Percentiles rank a stretch among this genome's conserved stretches.
These are phyloP conservation scores for Eilema depressum DNA, from an alignment of 2,888 invertebrate genomes.

Conservation along the genomic window DNA sequence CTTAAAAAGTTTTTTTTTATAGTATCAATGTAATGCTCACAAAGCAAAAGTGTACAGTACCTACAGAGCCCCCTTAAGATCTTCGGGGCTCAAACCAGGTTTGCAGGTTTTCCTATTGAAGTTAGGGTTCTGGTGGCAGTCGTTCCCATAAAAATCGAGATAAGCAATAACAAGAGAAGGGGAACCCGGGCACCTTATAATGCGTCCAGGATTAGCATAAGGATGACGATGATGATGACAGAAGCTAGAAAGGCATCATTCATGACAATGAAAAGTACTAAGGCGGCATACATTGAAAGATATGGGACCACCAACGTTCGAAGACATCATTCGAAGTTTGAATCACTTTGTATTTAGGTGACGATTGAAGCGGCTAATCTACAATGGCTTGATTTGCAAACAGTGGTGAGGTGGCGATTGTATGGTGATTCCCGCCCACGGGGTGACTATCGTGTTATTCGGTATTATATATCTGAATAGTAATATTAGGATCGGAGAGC, in stretches of 20 bases:
- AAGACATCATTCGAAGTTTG: conserved; percentile 36
- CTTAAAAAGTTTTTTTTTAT: too few relatives aligned
- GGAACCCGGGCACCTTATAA: too few relatives aligned
- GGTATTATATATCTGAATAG: conserved; percentile 36
- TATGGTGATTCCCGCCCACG: conserved; percentile 76
- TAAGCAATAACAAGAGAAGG: neutral
- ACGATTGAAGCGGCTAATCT: conserved; percentile 75
- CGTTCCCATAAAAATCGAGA: neutral
- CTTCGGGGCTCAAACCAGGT: neutral
- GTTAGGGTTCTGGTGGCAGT: neutral
- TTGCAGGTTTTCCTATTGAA: neutral
- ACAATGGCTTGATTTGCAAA: conserved; percentile 82
- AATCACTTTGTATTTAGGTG: conserved; percentile 69
- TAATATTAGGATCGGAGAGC: conserved; percentile 22
- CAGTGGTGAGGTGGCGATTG: conserved; percentile 80
- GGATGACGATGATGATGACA: neutral
- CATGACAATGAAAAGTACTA: conserved; percentile 43
- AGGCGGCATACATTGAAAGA: conserved; percentile 53
- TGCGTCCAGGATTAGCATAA: neutral
- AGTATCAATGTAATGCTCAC: too few relatives aligned
- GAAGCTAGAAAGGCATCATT: neutral
- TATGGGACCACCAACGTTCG: conserved; percentile 69
- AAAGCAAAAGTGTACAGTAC: too few relatives aligned
- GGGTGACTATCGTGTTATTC: conserved; percentile 12
- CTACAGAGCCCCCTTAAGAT: neutral